phyloP scores from a whole-genome alignment of 2,113 vertebrate genomes.

The Strix uralensis region DNA sequence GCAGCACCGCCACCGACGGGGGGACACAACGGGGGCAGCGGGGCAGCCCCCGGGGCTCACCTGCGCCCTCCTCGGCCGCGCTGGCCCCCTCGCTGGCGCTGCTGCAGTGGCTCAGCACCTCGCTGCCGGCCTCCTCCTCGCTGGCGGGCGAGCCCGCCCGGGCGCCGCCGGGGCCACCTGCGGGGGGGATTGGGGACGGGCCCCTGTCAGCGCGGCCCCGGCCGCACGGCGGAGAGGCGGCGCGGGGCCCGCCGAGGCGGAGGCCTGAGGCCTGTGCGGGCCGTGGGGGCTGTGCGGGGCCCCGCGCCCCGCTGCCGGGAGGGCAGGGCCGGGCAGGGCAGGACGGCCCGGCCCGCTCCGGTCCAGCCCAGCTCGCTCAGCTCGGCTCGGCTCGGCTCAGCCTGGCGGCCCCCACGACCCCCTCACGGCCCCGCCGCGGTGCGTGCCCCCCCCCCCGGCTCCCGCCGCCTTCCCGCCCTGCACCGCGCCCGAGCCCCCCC shows the following conservation, averaged over 20 bases:
- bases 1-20: background rate
- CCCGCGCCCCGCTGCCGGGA: background rate
- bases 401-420: background rate
- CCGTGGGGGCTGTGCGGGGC: background rate
- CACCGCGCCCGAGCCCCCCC: background rate
- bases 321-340: background rate
- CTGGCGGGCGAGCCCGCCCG: slow-evolving; percentile 64
- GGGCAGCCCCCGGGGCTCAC: slow-evolving; percentile 56
- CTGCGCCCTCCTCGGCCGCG: slow-evolving; percentile 81
- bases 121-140: slow-evolving; percentile 89
- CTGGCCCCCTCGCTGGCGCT: slow-evolving; percentile 86
- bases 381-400: background rate
- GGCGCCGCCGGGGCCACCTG: background rate
- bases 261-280: too few relatives aligned
- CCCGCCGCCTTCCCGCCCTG: background rate
- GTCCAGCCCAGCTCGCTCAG: too few relatives aligned
- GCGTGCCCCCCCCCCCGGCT: background rate
- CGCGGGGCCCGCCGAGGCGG: background rate
- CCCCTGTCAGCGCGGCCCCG: background rate
- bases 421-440: too few relatives aligned
- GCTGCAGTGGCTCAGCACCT: slow-evolving; percentile 88
- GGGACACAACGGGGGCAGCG: background rate
- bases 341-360: background rate
- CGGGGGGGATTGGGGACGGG: background rate
- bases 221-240: too few relatives aligned